Conservation (phyloP, 1,140 invertebrate species). For the Camponotus pennsylvanicus region DNA sequence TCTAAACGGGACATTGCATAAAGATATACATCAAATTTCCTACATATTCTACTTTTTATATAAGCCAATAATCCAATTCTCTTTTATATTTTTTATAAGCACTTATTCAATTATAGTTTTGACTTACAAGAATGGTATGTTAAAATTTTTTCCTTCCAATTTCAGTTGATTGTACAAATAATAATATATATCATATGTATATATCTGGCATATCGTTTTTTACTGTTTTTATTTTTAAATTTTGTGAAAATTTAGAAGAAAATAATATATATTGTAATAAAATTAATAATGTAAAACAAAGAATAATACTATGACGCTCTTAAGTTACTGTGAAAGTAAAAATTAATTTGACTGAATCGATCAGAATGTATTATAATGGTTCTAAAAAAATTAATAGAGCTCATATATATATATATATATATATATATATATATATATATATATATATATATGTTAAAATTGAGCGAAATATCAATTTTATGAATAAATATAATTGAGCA, state of each 20-base stretch:
- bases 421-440: too few species aligned
- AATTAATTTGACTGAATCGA: too few species aligned
- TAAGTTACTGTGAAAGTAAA: background rate
- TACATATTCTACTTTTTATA: background rate
- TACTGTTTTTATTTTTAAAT: background rate
- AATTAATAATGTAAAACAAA: background rate
- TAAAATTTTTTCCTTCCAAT: background rate
- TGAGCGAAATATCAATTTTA: slow-evolving; percentile 31
- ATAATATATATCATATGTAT: background rate
- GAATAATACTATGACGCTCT: background rate
- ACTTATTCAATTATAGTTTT: background rate
- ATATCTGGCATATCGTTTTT: background rate
- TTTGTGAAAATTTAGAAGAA: background rate
- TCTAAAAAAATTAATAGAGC: background rate
- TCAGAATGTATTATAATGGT: too few species aligned
- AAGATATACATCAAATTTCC: slow-evolving; percentile 17
- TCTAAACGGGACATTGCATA: background rate
- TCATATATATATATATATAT: too few species aligned
- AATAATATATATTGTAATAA: background rate
- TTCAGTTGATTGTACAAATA: slow-evolving; percentile 26
- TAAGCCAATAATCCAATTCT: slow-evolving; percentile 10
- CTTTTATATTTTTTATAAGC: slow-evolving; percentile 5
- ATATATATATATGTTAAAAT: slow-evolving; percentile 4
- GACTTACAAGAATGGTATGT: background rate
- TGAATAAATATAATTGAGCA: slow-evolving; percentile 45